A percentile compares a stretch with the other conserved stretches of the same genome.
Conservation (phyloP, 2,113 vertebrate species). For the Hyaena hyaena region DNA sequence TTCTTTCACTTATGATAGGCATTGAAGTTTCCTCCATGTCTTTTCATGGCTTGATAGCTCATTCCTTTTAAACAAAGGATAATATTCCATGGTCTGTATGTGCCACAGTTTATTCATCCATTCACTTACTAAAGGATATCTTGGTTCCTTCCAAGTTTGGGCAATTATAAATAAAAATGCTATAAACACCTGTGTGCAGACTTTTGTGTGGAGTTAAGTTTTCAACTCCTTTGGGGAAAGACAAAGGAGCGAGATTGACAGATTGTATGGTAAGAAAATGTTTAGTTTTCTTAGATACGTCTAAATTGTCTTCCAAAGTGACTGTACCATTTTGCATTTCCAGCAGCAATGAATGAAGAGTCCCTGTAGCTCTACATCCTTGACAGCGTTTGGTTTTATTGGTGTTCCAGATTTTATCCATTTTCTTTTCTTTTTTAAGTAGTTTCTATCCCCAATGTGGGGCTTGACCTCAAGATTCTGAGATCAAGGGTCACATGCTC, state of each 20-base stretch:
- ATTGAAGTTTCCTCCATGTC: not conserved
- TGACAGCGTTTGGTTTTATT: not conserved
- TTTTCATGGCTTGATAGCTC: not conserved
- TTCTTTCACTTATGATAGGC: not conserved
- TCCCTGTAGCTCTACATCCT: not conserved
- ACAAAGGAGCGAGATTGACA: too few relatives aligned
- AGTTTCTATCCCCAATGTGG: not conserved
- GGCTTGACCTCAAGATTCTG: not conserved
- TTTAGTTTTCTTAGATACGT: not conserved
- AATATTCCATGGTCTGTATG: not conserved
- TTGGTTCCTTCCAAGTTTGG: not conserved
- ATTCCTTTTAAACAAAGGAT: not conserved
- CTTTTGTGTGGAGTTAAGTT: not conserved
- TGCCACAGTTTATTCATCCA: not conserved
- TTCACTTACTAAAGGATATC: not conserved
- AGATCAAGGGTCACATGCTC: not conserved
- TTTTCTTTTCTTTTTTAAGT: not conserved
- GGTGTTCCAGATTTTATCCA: not conserved
- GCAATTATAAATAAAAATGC: not conserved
- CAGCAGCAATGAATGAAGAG: not conserved
- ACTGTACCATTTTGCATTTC: not conserved
- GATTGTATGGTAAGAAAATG: not conserved
- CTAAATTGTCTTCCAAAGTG: not conserved
- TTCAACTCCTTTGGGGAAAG: not conserved
- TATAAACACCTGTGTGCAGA: not conserved